Base-by-base conservation (phyloP, 2,113 vertebrate genomes). In the Sakesphorus luctuosus region DNA sequence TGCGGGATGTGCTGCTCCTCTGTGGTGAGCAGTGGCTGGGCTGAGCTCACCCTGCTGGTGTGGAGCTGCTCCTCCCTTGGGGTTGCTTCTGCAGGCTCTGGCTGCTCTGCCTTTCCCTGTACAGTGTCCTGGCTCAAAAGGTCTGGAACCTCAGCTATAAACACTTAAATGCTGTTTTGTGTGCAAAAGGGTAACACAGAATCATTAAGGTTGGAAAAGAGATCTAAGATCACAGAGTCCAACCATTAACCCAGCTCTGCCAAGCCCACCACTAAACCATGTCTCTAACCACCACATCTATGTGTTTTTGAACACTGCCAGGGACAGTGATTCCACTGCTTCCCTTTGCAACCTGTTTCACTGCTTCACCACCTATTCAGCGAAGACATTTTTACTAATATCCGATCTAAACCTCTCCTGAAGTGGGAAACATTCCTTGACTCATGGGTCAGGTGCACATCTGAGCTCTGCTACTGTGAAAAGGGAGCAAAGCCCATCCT, bases 391-490 rank as follows among this genome's bases (percentile, higher is more conserved):
- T 74, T 89, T 81, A 12, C 33, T 66, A 19, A 59, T 52, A 55
- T 7, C 55, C 25, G 36, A 14, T 49, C 2, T 2, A 62, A 69
- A 35, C 24, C 7, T 7, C 5, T 11, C 19, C n/a, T 52, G 49
- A 25, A 40, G 14, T 23, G n/a, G 33, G 40, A 68, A 61, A 18
- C 5, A 2, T 43, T 63, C 24, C 20, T 44, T 63, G 35, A 10
- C 8, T 26, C 0, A 0, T 36, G 25, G n/a, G 59, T 52, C 24
- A 53, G 75, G 29, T 4, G 6, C 8, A 3, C 16, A 28, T 23
- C 58, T 0, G 4, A 87, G 36, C 28, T 65, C 28, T 66, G 67
- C 74, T 89, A 10, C 44, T 49, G 19, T 53, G 68, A 73, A 72
- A 7, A 52, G 19, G 9, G 26, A 26, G 28, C 69, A 79, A 67